Evolutionary conservation across 2,113 vertebrate genomes (phyloP).

Genomic region (Pheucticus melanocephalus): DNA sequence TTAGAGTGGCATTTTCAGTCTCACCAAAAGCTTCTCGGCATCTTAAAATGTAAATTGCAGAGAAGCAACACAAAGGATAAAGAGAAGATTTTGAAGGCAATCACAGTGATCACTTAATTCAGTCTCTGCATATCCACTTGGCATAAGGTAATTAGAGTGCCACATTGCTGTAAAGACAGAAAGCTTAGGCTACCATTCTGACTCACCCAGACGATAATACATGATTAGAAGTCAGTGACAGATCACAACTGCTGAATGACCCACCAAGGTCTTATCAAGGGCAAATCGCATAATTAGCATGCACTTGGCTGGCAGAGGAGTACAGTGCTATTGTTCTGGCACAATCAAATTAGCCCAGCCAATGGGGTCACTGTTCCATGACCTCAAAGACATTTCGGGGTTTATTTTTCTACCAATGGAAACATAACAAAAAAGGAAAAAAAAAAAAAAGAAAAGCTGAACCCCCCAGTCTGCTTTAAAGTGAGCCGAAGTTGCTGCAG

Average conservation of each 20-base stretch:
- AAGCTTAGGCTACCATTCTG: slow-evolving; percentile 85
- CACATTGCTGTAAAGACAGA: slow-evolving; percentile 83
- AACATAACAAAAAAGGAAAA: neutral
- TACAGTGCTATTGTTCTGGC: slow-evolving; percentile 87
- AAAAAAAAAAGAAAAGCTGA: fast-evolving
- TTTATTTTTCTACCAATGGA: slow-evolving; percentile 47
- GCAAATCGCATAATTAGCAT: slow-evolving; percentile 94
- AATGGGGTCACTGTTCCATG: slow-evolving; percentile 89
- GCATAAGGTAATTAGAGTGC: slow-evolving; percentile 89
- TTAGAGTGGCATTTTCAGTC: slow-evolving; percentile 70
- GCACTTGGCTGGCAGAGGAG: slow-evolving; percentile 86
- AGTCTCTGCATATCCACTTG: slow-evolving; percentile 86
- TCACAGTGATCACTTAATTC: slow-evolving; percentile 87
- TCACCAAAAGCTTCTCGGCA: slow-evolving; percentile 71
- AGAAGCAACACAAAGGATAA: slow-evolving; percentile 82
- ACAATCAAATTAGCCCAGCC: slow-evolving; percentile 96
- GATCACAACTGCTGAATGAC: slow-evolving; percentile 97
- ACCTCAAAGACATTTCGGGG: slow-evolving; percentile 80
- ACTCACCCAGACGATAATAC: slow-evolving; percentile 92
- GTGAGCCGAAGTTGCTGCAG: neutral
- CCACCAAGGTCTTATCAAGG: slow-evolving; percentile 96
- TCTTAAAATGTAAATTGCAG: slow-evolving; percentile 86
- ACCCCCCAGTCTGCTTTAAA: neutral
- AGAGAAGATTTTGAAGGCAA: slow-evolving; percentile 84
- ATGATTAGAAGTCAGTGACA: slow-evolving; percentile 99